A percentile compares a stretch with the other conserved stretches of the same genome.
Conservation (phyloP, 2,797 vertebrate genomes). For the Peromyscus attwateri region DNA sequence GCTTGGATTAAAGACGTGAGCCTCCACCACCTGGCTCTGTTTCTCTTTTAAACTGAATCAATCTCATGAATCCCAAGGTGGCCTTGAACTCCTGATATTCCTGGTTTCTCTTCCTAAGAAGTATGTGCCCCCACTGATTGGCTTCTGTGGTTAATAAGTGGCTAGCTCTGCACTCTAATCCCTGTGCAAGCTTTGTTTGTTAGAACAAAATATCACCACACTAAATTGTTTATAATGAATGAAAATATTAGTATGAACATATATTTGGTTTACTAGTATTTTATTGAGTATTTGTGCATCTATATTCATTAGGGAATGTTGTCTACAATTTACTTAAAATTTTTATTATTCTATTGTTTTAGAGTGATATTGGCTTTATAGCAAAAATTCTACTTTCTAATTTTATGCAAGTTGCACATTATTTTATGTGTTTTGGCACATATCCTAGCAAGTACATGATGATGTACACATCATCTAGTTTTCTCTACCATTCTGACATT, state of each 20-base stretch:
- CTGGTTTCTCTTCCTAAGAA: too few species aligned
- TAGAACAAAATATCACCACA: not conserved
- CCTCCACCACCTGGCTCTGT: too few species aligned
- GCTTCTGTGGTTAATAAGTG: too few species aligned
- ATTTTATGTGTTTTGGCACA: not conserved
- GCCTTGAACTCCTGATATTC: too few species aligned
- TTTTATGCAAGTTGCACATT: not conserved
- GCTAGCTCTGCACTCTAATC: too few species aligned
- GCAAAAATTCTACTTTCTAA: not conserved
- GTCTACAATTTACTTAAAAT: not conserved
- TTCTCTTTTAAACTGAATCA: too few species aligned
- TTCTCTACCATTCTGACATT: not conserved
- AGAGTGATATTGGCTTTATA: not conserved
- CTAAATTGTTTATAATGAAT: not conserved
- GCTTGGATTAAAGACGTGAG: too few species aligned
- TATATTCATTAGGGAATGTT: not conserved
- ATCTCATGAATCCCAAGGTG: too few species aligned
- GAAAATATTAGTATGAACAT: not conserved
- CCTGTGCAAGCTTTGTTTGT: too few species aligned
- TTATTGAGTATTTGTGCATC: not conserved
- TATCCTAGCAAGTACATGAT: not conserved
- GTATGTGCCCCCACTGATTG: too few species aligned
- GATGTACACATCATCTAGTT: not conserved
- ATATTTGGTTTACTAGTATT: not conserved
- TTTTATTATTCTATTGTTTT: not conserved